phyloP scores from a whole-genome alignment of 2,113 vertebrate genomes.

The Cephalophus harveyi region DNA sequence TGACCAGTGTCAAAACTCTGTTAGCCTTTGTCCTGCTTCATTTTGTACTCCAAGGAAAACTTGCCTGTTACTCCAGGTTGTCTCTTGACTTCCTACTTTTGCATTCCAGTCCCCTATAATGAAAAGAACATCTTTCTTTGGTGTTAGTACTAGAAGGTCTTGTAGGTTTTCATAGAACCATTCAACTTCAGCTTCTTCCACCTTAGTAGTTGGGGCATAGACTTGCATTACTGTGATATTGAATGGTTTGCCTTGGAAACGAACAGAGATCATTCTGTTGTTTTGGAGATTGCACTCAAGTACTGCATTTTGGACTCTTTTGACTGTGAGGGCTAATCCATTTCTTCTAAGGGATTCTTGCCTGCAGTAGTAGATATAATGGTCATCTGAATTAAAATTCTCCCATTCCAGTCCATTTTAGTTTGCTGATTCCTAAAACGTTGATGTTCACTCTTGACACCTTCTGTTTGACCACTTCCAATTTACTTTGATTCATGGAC shows the following conservation, averaged over 20 bases:
- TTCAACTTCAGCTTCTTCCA: neutral
- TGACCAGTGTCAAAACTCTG: neutral
- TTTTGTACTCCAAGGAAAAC: neutral
- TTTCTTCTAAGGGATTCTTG: neutral
- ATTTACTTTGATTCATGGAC: neutral
- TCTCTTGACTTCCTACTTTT: neutral
- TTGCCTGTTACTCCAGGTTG: neutral
- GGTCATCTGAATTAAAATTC: neutral
- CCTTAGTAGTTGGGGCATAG: neutral
- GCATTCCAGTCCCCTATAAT: neutral
- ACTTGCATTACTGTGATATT: neutral
- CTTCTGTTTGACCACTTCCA: neutral
- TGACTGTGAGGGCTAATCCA: neutral
- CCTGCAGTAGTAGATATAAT: neutral
- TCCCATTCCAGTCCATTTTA: neutral
- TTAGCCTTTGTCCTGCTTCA: neutral
- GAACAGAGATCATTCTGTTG: neutral
- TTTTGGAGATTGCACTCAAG: neutral
- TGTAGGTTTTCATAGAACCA: neutral
- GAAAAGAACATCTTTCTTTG: neutral
- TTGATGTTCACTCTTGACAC: neutral
- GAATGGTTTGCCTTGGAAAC: neutral
- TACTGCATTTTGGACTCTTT: neutral
- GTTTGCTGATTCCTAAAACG: neutral
- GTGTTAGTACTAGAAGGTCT: neutral